A percentile compares a stretch with the other conserved stretches of the same genome.
Conservation (phyloP, 1,140 invertebrate species). For the Drosophila repletoides region DNA sequence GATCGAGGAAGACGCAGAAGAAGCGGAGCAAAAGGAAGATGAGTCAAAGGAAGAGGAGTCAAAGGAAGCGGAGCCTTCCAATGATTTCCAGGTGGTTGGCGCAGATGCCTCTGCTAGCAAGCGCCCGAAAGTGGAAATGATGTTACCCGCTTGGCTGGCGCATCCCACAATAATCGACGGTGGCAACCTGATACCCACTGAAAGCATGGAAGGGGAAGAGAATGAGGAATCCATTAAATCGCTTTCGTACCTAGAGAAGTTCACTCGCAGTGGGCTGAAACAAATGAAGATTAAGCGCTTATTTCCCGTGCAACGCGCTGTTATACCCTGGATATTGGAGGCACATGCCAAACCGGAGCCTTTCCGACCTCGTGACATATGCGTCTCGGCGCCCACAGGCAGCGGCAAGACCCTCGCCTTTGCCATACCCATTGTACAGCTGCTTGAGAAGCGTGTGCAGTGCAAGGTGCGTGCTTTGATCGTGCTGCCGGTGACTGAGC, state of each 20-base stretch:
- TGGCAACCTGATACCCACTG: constrained; percentile 84
- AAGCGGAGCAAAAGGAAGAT: constrained; percentile 1
- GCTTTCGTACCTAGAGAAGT: constrained; percentile 65
- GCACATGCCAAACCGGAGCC: constrained; percentile 84
- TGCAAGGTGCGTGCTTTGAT: constrained; percentile 91
- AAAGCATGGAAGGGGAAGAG: constrained; percentile 85
- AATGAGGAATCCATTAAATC: constrained; percentile 85
- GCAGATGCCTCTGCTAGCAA: constrained; percentile 83
- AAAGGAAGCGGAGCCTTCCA: constrained; percentile 10
- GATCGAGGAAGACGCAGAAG: background rate
- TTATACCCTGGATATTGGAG: constrained; percentile 92
- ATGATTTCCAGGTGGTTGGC: constrained; percentile 84
- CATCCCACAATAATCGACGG: constrained; percentile 89
- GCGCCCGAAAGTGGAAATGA: constrained; percentile 85
- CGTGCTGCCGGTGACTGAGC: constrained; percentile 94
- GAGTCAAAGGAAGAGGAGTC: background rate
- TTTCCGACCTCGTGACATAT: constrained; percentile 93
- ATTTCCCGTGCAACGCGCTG: constrained; percentile 93
- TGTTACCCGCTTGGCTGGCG: constrained; percentile 93
- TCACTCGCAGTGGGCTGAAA: constrained; percentile 86
- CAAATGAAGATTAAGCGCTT: constrained; percentile 90
- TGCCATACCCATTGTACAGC: constrained; percentile 95
- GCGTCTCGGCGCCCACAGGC: constrained; percentile 98
- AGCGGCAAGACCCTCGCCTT: constrained; percentile 98
- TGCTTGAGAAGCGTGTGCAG: constrained; percentile 78